Percentiles rank a stretch among this genome's conserved stretches.
Conservation (phyloP, 2,888 invertebrate species). For the Chloromyia formosa region DNA sequence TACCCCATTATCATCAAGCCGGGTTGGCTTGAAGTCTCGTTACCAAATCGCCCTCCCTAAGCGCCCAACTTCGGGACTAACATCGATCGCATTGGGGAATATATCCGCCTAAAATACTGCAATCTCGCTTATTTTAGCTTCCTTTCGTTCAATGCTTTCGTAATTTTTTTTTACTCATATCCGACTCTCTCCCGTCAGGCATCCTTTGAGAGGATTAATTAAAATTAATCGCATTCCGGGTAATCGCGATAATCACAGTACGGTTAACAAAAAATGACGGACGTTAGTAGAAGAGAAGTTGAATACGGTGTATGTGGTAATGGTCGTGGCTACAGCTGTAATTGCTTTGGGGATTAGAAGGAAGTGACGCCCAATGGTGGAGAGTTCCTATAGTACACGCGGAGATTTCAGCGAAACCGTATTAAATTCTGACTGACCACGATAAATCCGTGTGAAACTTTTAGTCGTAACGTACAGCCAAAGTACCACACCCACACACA, state of each 20-base stretch:
- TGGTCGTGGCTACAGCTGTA: constrained; percentile 16
- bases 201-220: constrained; percentile 38
- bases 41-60: not conserved
- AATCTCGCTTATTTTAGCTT: not conserved
- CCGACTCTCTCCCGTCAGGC: not conserved
- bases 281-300: not conserved
- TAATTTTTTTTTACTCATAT: not conserved
- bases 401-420: not conserved
- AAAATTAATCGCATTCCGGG: constrained; percentile 39
- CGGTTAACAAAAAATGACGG: constrained; percentile 33
- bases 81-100: too few species aligned
- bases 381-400: not conserved
- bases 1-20: not conserved
- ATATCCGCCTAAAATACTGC: too few species aligned
- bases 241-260: constrained; percentile 38
- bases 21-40: not conserved
- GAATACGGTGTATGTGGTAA: not conserved
- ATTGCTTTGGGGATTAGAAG: constrained; percentile 30
- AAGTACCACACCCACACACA: not conserved
- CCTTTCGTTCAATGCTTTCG: constrained; percentile 1
- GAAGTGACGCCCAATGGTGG: not conserved
- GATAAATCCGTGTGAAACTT: constrained; percentile 23
- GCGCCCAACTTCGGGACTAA: too few species aligned
- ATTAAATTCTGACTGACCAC: constrained; percentile 12
- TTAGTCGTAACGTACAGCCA: not conserved